These are phyloP conservation scores for Apantesis nais DNA, from an alignment of 2,888 invertebrate genomes.

Conservation along the genomic window DNA sequence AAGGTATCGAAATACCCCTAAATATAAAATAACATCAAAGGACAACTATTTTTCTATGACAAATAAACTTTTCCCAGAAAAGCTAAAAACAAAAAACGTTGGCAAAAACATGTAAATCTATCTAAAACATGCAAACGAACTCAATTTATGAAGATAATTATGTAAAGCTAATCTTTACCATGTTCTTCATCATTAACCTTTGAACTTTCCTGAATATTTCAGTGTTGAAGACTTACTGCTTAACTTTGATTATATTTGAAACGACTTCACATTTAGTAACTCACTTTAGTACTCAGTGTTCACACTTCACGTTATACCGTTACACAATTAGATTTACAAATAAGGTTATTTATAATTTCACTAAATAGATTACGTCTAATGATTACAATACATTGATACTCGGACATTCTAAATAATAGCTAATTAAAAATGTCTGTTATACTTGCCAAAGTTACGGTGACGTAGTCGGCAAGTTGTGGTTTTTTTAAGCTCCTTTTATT, in stretches of 20 bases:
- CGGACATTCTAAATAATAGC: background rate
- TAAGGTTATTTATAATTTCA: background rate
- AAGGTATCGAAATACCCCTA: background rate
- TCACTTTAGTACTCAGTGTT: background rate
- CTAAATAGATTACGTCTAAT: background rate
- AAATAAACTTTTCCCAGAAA: background rate
- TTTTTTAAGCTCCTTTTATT: background rate
- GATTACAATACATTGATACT: background rate
- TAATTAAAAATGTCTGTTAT: too few relatives aligned
- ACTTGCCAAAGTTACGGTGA: background rate
- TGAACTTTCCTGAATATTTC: conserved; percentile 11
- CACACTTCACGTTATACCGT: background rate
- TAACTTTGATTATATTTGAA: background rate
- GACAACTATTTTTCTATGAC: background rate
- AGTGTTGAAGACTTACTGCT: background rate
- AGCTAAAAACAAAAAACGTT: background rate
- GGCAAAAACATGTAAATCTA: conserved; percentile 2
- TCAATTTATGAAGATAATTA: conserved; percentile 8
- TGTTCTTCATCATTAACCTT: conserved; percentile 8
- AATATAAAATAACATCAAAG: background rate
- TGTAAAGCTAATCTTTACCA: background rate
- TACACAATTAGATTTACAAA: background rate
- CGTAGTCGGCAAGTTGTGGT: background rate
- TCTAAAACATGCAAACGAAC: conserved; percentile 2
- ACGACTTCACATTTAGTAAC: conserved; percentile 1